Conservation (phyloP, 2,113 vertebrate genomes). For the Xenopus laevis region DNA sequence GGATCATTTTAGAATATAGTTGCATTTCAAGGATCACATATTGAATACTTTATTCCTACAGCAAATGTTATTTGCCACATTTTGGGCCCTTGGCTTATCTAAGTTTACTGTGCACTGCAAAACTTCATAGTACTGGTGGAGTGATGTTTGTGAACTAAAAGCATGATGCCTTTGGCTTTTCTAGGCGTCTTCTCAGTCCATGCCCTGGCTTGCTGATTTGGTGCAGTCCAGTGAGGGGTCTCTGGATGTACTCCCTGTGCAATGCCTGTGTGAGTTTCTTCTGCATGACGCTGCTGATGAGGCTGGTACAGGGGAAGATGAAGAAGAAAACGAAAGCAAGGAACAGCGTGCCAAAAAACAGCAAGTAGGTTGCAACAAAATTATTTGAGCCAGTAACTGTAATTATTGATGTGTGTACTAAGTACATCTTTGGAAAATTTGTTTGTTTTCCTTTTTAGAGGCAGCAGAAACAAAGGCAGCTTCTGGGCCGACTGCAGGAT, state of each 20-base stretch:
- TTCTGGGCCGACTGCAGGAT: slow-evolving; percentile 90
- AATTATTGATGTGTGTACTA: too few relatives aligned
- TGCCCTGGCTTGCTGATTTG: slow-evolving; percentile 96
- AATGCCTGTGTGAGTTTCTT: slow-evolving; percentile 95
- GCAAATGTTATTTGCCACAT: too few relatives aligned
- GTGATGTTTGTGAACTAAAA: not conserved
- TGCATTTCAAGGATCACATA: too few relatives aligned
- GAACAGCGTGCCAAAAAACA: slow-evolving; percentile 89
- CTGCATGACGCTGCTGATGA: slow-evolving; percentile 91
- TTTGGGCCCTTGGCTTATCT: too few relatives aligned
- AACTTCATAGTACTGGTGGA: too few relatives aligned
- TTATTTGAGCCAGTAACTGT: too few relatives aligned
- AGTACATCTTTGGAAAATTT: too few relatives aligned
- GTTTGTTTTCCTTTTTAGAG: slow-evolving; percentile 63
- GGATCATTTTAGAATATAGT: too few relatives aligned
- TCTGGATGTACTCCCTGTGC: slow-evolving; percentile 91
- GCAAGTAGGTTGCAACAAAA: slow-evolving; percentile 65
- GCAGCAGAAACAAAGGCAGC: slow-evolving; percentile 91
- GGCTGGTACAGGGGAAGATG: slow-evolving; percentile 73
- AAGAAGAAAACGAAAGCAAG: slow-evolving; percentile 91
- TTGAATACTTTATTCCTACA: too few relatives aligned
- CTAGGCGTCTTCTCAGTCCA: slow-evolving; percentile 94
- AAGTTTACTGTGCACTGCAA: too few relatives aligned
- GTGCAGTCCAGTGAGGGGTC: slow-evolving; percentile 97
- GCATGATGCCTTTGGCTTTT: not conserved